Percentiles rank a stretch among this genome's conserved stretches.
Conservation (phyloP, 2,888 invertebrate genomes). For the Callyntrura sp. region DNA sequence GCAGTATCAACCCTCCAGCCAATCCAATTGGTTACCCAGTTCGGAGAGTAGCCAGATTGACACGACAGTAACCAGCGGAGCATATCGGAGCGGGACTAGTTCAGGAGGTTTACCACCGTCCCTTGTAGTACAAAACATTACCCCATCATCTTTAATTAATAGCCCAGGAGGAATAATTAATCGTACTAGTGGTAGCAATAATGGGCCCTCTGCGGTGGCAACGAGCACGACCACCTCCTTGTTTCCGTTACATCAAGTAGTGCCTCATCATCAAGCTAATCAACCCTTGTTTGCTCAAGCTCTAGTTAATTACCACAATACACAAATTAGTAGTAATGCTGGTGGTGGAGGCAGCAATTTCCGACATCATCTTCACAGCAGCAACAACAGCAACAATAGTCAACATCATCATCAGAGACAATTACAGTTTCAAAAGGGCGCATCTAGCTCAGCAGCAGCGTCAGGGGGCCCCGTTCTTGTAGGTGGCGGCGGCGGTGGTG, state of each 20-base stretch:
- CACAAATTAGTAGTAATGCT: conserved; percentile 63
- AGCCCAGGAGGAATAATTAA: conserved; percentile 44
- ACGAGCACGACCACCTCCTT: conserved; percentile 17
- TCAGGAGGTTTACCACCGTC: background rate
- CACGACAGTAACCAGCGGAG: conserved; percentile 40
- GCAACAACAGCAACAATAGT: background rate
- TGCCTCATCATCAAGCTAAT: conserved; percentile 74
- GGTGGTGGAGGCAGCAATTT: conserved; percentile 36
- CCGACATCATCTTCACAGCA: conserved; percentile 64
- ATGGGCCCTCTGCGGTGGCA: conserved; percentile 20
- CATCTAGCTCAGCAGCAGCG: background rate
- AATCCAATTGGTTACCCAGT: conserved; percentile 32
- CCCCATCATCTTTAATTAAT: conserved; percentile 27
- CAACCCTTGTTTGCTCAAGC: conserved; percentile 75
- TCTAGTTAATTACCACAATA: conserved; percentile 74
- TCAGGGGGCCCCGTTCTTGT: too few species aligned
- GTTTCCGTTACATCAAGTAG: conserved; percentile 70
- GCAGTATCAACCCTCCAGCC: conserved; percentile 66
- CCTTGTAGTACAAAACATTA: conserved; percentile 47
- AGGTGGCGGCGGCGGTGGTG: too few species aligned
- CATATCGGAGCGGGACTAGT: too few species aligned
- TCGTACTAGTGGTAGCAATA: conserved; percentile 29
- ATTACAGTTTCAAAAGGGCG: conserved; percentile 66
- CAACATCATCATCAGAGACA: conserved; percentile 59
- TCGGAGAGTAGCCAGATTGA: conserved; percentile 16